Evolutionary conservation across 2,888 invertebrate species (phyloP), one percentile per base, ranked within the genome.

Genomic region (Athetis lepigone): DNA sequence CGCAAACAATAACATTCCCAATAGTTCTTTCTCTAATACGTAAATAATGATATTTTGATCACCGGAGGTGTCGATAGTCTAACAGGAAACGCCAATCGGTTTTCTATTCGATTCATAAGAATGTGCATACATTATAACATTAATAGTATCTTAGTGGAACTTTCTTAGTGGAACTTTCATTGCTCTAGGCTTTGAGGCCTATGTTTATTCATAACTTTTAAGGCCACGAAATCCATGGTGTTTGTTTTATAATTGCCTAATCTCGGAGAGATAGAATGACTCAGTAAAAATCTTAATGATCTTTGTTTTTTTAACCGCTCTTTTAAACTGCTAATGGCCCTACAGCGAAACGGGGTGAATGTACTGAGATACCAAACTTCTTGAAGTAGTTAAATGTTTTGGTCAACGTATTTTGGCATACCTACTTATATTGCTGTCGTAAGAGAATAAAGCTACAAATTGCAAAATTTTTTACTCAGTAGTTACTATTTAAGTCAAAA

Each of bases 31-130:
- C 70, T 84, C 62, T 88, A 85, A 87, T 87, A 84, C 72, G 69
- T 80, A 84, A 84, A 88, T 93, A 93, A 93, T 92, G 92, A 81
- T 73, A 59, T 79, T 88, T 89, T 92, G 89, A 92, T 92, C 82
- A 82, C 85, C 84, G 81, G 84, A 84, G 85, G 88, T 87, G 88
- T 83, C 66, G 61, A 70, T 71, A 64, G 59, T 23, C 5, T 8
- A 42, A 42, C 82, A 85, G 88, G 90, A 89, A 90, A 80, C 71
- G 82, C 78, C 86, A 75, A 88, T 90, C 85, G 88, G 81, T 86
- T 89, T 82, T 80, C 88, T 51, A 57, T 72, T 61, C 37, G 42
- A 60, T 63, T 50, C 77, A 19, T 63, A 54, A 39, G 64, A 63
- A 70, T 58, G 68, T 60, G 47, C 56, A 75, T 75, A 60, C 54